These are phyloP conservation scores for Amblyopsis hoosieri DNA, from an alignment of 2,797 vertebrate species.

Conservation along the genomic window DNA sequence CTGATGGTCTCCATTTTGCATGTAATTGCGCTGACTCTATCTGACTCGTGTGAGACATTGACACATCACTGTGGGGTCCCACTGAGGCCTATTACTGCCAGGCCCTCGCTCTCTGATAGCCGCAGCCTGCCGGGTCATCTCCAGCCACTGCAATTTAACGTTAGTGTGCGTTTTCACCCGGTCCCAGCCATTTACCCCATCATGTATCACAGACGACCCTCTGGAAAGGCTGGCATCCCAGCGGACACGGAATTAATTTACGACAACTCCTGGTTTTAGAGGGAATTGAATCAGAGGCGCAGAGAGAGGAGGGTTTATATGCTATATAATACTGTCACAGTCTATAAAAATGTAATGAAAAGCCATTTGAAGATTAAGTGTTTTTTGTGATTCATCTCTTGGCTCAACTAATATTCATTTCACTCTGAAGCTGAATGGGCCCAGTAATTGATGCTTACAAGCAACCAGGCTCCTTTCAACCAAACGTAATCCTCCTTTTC, in stretches of 20 bases:
- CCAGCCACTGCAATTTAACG: constrained; percentile 68
- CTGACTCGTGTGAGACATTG: constrained; percentile 44
- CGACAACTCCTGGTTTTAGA: constrained; percentile 54
- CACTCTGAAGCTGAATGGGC: constrained; percentile 49
- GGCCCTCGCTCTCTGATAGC: constrained; percentile 46
- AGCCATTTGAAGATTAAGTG: constrained; percentile 66
- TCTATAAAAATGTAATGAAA: constrained; percentile 74
- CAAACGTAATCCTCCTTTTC: constrained; percentile 60
- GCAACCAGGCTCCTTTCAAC: constrained; percentile 50
- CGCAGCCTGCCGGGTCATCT: constrained; percentile 65
- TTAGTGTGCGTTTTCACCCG: constrained; percentile 55
- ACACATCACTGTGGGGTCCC: constrained; percentile 59
- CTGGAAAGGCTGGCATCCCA: constrained; percentile 66
- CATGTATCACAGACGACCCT: constrained; percentile 71
- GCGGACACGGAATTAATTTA: constrained; percentile 68
- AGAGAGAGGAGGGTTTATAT: constrained; percentile 35
- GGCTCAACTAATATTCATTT: constrained; percentile 68
- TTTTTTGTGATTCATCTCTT: constrained; percentile 67
- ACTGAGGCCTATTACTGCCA: constrained; percentile 71
- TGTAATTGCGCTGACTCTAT: constrained; percentile 62
- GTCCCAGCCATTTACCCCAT: constrained; percentile 68
- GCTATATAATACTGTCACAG: constrained; percentile 64
- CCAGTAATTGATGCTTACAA: constrained; percentile 60
- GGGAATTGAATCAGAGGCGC: constrained; percentile 68
- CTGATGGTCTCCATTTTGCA: constrained; percentile 48